phyloP scores from a whole-genome alignment of 1,140 invertebrate species.

The Cryptotermes secundus region DNA sequence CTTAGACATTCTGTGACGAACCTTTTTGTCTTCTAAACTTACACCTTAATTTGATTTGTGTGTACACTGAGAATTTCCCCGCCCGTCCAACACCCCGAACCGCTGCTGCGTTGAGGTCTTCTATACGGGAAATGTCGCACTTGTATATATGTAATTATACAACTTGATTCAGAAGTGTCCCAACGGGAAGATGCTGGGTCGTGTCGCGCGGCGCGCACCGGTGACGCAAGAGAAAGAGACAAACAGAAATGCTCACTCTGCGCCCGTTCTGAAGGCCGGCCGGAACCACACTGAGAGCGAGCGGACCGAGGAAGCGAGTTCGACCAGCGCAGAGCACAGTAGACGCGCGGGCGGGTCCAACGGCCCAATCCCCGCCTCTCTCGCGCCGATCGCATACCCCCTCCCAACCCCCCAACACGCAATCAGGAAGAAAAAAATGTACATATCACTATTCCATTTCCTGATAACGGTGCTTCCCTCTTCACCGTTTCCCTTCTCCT shows the following conservation, averaged over 20 bases:
- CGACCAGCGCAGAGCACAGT: background rate
- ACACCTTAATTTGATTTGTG: too few species aligned
- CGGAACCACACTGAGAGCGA: background rate
- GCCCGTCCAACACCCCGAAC: too few species aligned
- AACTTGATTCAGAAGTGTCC: too few species aligned
- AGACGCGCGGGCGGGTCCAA: background rate
- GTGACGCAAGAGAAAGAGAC: too few species aligned
- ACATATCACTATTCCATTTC: background rate
- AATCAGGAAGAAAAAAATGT: background rate
- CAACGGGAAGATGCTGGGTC: too few species aligned
- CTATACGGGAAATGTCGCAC: too few species aligned
- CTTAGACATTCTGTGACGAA: background rate
- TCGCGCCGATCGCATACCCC: background rate
- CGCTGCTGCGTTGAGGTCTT: too few species aligned
- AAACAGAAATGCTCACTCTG: background rate
- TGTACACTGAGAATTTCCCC: too few species aligned
- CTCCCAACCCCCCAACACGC: background rate
- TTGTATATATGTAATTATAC: too few species aligned
- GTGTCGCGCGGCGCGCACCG: too few species aligned
- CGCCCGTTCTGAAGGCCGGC: background rate
- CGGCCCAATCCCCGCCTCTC: background rate
- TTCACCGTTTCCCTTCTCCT: too few species aligned
- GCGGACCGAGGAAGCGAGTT: background rate
- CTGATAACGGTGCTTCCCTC: background rate
- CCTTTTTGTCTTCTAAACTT: too few species aligned